Conservation (phyloP, 2,797 vertebrate species). For the Anguilla megastoma region DNA sequence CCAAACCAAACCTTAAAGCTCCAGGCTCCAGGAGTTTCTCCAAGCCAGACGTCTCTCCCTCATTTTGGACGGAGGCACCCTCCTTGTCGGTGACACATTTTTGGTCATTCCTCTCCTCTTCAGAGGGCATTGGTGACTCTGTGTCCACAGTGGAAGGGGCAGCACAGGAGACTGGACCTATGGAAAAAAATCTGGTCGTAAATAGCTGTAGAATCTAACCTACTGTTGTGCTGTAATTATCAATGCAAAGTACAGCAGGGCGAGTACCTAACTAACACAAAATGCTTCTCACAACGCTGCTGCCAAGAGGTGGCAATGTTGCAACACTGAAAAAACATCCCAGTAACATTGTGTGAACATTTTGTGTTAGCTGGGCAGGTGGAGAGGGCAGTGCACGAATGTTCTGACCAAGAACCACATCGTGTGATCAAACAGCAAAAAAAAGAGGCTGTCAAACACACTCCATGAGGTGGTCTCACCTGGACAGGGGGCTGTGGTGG, state of each 20-base stretch:
- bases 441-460: background rate
- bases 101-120: background rate
- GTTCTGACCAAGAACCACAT: background rate
- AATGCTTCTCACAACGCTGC: background rate
- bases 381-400: background rate
- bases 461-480: background rate
- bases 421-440: background rate
- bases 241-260: background rate
- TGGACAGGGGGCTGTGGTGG: slow-evolving; percentile 30
- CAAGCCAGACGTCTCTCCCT: background rate
- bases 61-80: background rate
- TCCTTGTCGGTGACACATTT: background rate
- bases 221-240: no score
- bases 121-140: background rate
- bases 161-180: background rate
- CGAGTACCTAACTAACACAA: background rate
- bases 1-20: background rate
- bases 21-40: background rate
- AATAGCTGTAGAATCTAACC: background rate
- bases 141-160: background rate
- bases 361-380: background rate
- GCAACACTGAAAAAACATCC: background rate
- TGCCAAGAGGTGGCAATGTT: background rate
- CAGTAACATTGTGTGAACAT: background rate
- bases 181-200: no score